Conservation (phyloP, 2,113 vertebrate species). For the Callorhinus ursinus region DNA sequence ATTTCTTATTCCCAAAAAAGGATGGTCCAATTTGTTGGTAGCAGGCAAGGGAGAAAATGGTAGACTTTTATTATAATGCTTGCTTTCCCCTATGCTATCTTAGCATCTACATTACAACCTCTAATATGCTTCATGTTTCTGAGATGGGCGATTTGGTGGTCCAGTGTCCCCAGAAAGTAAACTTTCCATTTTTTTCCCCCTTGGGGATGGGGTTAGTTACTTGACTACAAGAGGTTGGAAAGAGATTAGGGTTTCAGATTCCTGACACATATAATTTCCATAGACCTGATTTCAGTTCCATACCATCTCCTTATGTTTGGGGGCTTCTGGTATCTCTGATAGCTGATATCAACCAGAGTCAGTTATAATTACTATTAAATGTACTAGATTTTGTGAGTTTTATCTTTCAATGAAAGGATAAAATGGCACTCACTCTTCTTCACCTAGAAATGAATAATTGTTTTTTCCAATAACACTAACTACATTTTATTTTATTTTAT, state of each 20-base stretch:
- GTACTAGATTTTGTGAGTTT: not conserved
- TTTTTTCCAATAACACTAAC: not conserved
- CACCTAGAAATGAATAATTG: not conserved
- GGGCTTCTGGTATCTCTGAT: not conserved
- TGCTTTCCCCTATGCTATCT: not conserved
- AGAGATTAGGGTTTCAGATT: not conserved
- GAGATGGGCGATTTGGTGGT: not conserved
- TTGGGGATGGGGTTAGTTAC: fast-evolving
- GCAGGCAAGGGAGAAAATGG: not conserved
- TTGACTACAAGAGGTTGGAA: not conserved
- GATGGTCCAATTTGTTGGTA: not conserved
- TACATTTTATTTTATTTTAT: not conserved
- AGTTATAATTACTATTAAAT: not conserved
- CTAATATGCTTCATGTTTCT: not conserved
- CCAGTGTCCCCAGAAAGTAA: not conserved
- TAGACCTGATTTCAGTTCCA: not conserved
- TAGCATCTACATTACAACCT: not conserved
- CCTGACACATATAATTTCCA: not conserved
- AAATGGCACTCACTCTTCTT: not conserved
- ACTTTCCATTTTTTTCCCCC: not conserved
- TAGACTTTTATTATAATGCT: not conserved
- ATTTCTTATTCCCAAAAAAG: not conserved
- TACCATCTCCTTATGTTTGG: not conserved
- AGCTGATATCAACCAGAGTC: not conserved
- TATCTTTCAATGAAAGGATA: not conserved